Percentiles rank a stretch among this genome's conserved stretches.
Conservation (phyloP, 2,888 invertebrate species). For the Paralinhomoeus sp. region DNA sequence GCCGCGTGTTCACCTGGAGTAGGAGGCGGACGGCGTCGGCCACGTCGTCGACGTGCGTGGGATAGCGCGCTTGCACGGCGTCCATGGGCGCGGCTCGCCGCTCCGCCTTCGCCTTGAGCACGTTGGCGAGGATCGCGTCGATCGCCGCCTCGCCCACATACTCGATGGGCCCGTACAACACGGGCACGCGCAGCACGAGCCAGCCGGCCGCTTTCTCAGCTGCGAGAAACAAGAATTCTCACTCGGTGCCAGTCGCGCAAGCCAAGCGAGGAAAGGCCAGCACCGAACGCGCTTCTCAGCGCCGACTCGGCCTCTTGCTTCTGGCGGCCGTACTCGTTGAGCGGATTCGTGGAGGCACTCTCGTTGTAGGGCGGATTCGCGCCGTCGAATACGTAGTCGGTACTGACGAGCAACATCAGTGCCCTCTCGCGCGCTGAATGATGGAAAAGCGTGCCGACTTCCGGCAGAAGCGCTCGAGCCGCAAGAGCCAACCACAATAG, state of each 20-base stretch:
- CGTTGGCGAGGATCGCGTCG: conserved; percentile 25
- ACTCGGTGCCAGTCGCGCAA: background rate
- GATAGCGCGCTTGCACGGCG: conserved; percentile 30
- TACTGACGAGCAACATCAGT: conserved; percentile 34
- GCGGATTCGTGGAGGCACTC: conserved; percentile 28
- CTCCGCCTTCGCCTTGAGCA: conserved; percentile 6
- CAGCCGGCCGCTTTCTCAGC: too few species aligned
- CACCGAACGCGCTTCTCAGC: background rate
- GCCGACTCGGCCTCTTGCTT: conserved; percentile 32
- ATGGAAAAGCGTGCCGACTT: too few species aligned
- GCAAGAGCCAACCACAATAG: conserved; percentile 13
- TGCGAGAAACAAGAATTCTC: too few species aligned
- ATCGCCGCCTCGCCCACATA: conserved; percentile 32
- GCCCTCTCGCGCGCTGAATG: too few species aligned
- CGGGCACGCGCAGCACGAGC: conserved; percentile 33
- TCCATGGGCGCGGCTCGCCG: conserved; percentile 21
- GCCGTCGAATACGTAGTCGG: conserved; percentile 37
- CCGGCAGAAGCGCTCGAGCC: too few species aligned
- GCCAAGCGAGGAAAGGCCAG: background rate
- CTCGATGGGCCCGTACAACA: conserved; percentile 33
- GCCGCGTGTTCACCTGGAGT: conserved; percentile 6
- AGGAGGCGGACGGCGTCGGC: conserved; percentile 22
- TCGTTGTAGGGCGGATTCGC: conserved; percentile 30
- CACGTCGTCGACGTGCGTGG: conserved; percentile 31
- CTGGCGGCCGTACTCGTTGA: conserved; percentile 33